These are phyloP conservation scores for Tupiocoris notatus DNA, from an alignment of 2,888 invertebrate genomes.

Conservation along the genomic window DNA sequence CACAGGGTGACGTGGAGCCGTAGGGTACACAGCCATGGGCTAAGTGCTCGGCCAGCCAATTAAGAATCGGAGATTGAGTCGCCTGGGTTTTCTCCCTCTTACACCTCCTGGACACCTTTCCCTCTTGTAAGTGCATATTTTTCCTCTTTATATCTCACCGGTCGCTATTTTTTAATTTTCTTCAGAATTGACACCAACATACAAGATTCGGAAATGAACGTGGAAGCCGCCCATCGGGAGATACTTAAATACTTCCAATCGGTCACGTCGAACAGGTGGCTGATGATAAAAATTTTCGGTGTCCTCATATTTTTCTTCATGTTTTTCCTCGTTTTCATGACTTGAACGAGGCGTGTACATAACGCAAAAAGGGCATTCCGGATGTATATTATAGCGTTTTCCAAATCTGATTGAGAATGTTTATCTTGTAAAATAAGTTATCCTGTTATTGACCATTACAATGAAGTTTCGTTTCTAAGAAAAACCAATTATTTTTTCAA, in stretches of 20 bases:
- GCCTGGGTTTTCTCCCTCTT: no score
- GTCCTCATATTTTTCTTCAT: constrained; percentile 98
- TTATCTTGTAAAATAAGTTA: constrained; percentile 21
- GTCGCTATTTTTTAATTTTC: constrained; percentile 29
- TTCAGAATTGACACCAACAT: constrained; percentile 93
- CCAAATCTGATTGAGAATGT: constrained; percentile 1
- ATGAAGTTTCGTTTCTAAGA: no score
- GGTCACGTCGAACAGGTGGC: constrained; percentile 94
- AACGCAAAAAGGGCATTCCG: constrained; percentile 27
- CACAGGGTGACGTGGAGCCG: no score
- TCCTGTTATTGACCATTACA: no score
- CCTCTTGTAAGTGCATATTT: no score
- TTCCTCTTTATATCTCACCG: neutral
- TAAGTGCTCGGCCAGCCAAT: no score
- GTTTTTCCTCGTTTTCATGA: constrained; percentile 96
- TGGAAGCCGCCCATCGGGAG: constrained; percentile 96
- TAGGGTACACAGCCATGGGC: no score
- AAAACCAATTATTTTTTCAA: no score
- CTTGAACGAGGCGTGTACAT: constrained; percentile 58
- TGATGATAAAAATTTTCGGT: constrained; percentile 99
- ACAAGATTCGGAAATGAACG: constrained; percentile 91
- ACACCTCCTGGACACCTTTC: no score
- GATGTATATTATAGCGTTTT: constrained; percentile 5
- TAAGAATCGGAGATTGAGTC: no score
- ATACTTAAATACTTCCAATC: constrained; percentile 97